phyloP scores from a whole-genome alignment of 2,113 vertebrate species.

The Daboia siamensis region DNA sequence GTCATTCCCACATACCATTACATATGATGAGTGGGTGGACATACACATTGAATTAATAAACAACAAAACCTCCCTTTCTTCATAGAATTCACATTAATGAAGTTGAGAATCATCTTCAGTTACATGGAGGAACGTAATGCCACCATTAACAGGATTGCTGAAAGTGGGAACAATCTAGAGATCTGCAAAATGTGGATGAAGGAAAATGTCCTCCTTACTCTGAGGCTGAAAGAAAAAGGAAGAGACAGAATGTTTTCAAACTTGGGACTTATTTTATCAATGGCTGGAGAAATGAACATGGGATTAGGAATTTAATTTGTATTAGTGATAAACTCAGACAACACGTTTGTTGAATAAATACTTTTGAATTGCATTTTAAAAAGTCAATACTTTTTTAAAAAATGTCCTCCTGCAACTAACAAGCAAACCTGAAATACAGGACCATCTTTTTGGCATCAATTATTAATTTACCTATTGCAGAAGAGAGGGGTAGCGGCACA shows the following conservation, averaged over 20 bases:
- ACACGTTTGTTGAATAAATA: too few species aligned
- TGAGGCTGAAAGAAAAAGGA: too few species aligned
- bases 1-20: neutral
- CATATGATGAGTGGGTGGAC: neutral
- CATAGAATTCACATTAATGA: neutral
- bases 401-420: neutral
- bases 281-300: too few species aligned
- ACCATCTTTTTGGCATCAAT: neutral
- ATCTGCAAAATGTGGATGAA: neutral
- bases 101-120: neutral
- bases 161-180: neutral
- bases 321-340: too few species aligned
- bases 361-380: too few species aligned
- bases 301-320: too few species aligned
- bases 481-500: neutral
- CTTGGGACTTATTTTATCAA: too few species aligned
- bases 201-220: neutral
- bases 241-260: too few species aligned
- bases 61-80: neutral
- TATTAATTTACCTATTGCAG: neutral
- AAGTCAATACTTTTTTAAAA: too few species aligned
- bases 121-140: neutral
- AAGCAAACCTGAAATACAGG: neutral
- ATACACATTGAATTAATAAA: neutral
- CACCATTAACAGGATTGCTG: neutral